Conservation (phyloP, 2,113 vertebrate species). For the Maccullochella peelii region DNA sequence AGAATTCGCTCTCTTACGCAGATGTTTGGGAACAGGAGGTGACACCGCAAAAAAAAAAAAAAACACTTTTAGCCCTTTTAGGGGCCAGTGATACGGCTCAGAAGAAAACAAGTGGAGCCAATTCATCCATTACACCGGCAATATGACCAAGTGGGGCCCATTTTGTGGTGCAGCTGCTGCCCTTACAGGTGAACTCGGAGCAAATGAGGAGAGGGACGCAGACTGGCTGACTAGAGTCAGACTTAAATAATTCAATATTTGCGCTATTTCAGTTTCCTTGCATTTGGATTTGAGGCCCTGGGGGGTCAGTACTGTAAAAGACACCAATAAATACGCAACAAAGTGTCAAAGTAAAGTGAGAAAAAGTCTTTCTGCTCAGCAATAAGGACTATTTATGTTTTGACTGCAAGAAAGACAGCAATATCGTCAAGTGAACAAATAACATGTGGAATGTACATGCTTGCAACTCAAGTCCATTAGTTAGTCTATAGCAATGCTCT, state of each 20-base stretch:
- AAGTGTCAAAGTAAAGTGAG: background rate
- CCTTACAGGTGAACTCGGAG: conserved; percentile 17
- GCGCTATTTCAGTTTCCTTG: background rate
- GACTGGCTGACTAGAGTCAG: conserved; percentile 5
- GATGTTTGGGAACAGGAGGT: conserved; percentile 53
- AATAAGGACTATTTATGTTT: background rate
- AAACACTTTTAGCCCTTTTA: conserved; percentile 42
- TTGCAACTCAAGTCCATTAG: background rate
- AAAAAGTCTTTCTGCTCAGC: background rate
- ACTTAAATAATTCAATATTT: conserved; percentile 38
- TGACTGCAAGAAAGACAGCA: background rate
- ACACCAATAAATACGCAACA: background rate
- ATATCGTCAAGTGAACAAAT: background rate
- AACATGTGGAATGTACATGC: background rate
- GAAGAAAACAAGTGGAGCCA: conserved; percentile 27
- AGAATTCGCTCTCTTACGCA: conserved; percentile 53
- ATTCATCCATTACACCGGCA: conserved; percentile 41
- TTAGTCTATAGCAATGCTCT: background rate
- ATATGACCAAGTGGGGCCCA: conserved; percentile 30
- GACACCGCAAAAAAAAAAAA: conserved; percentile 51
- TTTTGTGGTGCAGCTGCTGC: conserved; percentile 50
- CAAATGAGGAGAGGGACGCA: conserved; percentile 1
- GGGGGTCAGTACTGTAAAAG: background rate
- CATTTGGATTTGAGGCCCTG: conserved; percentile 7
- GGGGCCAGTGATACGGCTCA: background rate